Evolutionary conservation across 1,140 invertebrate genomes (phyloP).

Genomic region (Aphaenogaster ashmeadi): DNA sequence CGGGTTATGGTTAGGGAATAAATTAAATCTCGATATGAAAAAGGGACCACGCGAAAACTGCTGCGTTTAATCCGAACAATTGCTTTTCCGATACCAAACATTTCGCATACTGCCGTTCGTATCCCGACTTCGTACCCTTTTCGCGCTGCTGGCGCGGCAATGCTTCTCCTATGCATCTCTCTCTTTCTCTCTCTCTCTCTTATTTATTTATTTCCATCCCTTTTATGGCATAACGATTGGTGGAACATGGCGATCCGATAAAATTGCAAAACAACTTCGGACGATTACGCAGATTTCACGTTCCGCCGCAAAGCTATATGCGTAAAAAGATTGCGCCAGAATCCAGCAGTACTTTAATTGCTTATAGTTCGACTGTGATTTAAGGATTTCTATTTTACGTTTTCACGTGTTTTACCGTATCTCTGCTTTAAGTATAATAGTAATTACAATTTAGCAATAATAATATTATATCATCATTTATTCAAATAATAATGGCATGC

Average conservation of each 20-base stretch:
- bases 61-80: conserved; percentile 81
- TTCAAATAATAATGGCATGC: conserved; percentile 3
- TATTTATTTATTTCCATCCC: conserved; percentile 61
- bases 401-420: background rate
- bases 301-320: background rate
- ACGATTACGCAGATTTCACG: conserved; percentile 61
- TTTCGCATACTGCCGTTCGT: conserved; percentile 74
- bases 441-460: conserved; percentile 19
- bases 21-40: conserved; percentile 79
- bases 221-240: conserved; percentile 76
- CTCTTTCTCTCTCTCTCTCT: conserved; percentile 9
- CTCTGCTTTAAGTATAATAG: background rate
- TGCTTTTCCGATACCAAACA: conserved; percentile 78
- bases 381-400: conserved; percentile 21
- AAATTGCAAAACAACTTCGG: conserved; percentile 78
- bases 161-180: background rate
- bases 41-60: conserved; percentile 72
- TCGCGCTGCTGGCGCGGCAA: background rate
- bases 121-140: conserved; percentile 73
- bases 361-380: conserved; percentile 4
- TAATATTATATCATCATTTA: conserved; percentile 37
- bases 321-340: conserved; percentile 33
- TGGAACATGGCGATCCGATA: conserved; percentile 71
- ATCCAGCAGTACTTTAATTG: conserved; percentile 43
- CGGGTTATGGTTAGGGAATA: conserved; percentile 68